These are phyloP conservation scores for Drosophila subpulchrella DNA, from an alignment of 1,140 invertebrate species.

Conservation along the genomic window DNA sequence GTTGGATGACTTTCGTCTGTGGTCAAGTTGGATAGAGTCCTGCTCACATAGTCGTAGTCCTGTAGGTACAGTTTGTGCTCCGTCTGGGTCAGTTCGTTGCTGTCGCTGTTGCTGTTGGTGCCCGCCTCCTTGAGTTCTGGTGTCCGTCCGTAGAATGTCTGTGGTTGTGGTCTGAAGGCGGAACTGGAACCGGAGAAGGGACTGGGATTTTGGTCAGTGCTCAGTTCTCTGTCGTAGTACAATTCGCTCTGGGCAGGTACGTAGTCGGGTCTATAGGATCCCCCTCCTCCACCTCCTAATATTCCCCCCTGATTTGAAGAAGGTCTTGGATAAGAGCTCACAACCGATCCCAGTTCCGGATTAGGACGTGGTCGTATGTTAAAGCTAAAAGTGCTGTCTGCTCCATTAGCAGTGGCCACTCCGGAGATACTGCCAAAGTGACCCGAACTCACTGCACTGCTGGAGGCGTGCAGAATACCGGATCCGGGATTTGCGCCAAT, in stretches of 20 bases:
- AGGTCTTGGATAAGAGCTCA: conserved; percentile 44
- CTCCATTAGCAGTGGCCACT: conserved; percentile 73
- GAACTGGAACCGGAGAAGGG: conserved; percentile 49
- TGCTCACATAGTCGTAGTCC: conserved; percentile 63
- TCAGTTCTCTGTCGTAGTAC: conserved; percentile 65
- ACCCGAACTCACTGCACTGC: conserved; percentile 63
- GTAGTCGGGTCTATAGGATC: conserved; percentile 56
- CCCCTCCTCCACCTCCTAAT: conserved; percentile 3
- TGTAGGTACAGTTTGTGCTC: conserved; percentile 64
- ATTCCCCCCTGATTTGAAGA: conserved; percentile 16
- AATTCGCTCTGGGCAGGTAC: conserved; percentile 42
- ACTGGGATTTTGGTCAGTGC: conserved; percentile 24
- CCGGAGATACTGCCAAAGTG: conserved; percentile 72
- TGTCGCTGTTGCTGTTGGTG: conserved; percentile 3
- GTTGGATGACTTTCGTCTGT: conserved; percentile 28
- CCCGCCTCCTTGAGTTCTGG: conserved; percentile 52
- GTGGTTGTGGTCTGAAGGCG: conserved; percentile 24
- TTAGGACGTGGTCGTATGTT: conserved; percentile 77
- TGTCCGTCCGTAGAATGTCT: conserved; percentile 49
- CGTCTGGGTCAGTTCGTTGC: conserved; percentile 26
- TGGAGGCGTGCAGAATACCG: conserved; percentile 66
- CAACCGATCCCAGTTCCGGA: conserved; percentile 36
- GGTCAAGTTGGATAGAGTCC: conserved; percentile 52
- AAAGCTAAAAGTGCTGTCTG: conserved; percentile 78
- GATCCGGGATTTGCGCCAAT: conserved; percentile 42